These are phyloP conservation scores for Tridacna crocea DNA, from an alignment of 2,888 invertebrate species.

Conservation along the genomic window DNA sequence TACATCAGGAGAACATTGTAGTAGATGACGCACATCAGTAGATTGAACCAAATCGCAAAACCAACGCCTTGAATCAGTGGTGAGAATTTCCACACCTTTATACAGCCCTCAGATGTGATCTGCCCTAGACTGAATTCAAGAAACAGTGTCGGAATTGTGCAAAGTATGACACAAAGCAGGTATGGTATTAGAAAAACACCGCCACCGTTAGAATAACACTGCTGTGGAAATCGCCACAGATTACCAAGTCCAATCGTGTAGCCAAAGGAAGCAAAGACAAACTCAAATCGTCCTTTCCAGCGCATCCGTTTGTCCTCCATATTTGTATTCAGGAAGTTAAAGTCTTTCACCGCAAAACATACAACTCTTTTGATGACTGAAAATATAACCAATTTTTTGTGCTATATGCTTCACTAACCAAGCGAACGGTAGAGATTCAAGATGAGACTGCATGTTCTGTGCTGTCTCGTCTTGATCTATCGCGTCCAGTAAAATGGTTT, in stretches of 20 bases:
- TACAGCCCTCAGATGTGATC: slow-evolving; percentile 37
- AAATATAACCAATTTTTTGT: too few relatives aligned
- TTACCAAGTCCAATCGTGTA: slow-evolving; percentile 45
- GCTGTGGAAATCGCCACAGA: slow-evolving; percentile 47
- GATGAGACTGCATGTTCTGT: too few relatives aligned
- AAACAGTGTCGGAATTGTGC: slow-evolving; percentile 36
- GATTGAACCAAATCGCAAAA: slow-evolving; percentile 38
- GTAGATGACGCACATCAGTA: slow-evolving; percentile 39
- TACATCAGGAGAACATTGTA: slow-evolving; percentile 48
- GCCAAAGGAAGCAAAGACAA: slow-evolving; percentile 40
- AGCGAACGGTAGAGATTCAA: too few relatives aligned
- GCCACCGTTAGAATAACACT: slow-evolving; percentile 41
- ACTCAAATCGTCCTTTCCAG: slow-evolving; percentile 47
- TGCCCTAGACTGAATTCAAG: slow-evolving; percentile 45
- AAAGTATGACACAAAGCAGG: slow-evolving; percentile 25
- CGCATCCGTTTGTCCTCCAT: slow-evolving; percentile 19
- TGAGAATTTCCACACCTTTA: slow-evolving; percentile 35
- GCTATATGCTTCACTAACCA: too few relatives aligned
- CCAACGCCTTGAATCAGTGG: slow-evolving; percentile 47
- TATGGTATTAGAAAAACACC: slow-evolving; percentile 46
- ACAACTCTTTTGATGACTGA: too few relatives aligned
- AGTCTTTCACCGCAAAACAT: too few relatives aligned
- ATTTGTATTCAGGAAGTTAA: background rate
- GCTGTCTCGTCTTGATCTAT: too few relatives aligned
- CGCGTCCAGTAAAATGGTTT: too few relatives aligned